Evolutionary conservation across 2,888 invertebrate species (phyloP).

Genomic region (Strigamia transsilvanica): DNA sequence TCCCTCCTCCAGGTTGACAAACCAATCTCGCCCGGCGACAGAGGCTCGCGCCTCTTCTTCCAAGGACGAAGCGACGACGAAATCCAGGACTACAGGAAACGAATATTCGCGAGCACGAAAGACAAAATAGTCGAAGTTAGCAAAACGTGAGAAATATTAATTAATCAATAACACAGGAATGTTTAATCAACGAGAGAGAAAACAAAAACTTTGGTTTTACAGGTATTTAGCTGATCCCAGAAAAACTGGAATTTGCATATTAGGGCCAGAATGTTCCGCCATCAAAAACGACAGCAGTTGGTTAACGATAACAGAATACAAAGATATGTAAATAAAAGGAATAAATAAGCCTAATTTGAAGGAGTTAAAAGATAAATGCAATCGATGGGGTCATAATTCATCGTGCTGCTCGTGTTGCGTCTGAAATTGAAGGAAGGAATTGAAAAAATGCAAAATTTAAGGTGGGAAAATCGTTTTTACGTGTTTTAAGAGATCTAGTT

Average conservation of each 20-base stretch:
- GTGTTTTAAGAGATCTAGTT: neutral
- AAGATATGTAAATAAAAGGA: neutral
- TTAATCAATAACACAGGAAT: no score
- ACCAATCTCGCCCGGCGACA: conserved; percentile 5
- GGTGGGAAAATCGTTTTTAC: neutral
- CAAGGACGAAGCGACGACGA: neutral
- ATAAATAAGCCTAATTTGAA: neutral
- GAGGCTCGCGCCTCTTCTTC: neutral
- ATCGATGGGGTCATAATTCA: neutral
- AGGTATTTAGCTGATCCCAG: conserved; percentile 46
- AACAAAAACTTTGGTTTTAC: neutral
- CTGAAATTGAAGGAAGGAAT: neutral
- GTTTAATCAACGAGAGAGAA: neutral
- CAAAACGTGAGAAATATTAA: neutral
- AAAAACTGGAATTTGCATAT: conserved; percentile 48
- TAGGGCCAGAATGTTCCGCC: conserved; percentile 36
- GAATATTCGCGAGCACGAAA: neutral
- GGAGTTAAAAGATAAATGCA: neutral
- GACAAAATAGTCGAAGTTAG: neutral
- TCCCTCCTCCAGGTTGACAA: conserved; percentile 22
- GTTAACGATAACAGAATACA: neutral
- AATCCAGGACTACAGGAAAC: neutral
- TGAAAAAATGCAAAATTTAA: neutral
- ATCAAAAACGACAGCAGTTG: neutral
- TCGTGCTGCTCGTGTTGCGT: neutral